These are phyloP conservation scores for Drosophila trapezifrons DNA, from an alignment of 1,140 invertebrate genomes.

Conservation along the genomic window DNA sequence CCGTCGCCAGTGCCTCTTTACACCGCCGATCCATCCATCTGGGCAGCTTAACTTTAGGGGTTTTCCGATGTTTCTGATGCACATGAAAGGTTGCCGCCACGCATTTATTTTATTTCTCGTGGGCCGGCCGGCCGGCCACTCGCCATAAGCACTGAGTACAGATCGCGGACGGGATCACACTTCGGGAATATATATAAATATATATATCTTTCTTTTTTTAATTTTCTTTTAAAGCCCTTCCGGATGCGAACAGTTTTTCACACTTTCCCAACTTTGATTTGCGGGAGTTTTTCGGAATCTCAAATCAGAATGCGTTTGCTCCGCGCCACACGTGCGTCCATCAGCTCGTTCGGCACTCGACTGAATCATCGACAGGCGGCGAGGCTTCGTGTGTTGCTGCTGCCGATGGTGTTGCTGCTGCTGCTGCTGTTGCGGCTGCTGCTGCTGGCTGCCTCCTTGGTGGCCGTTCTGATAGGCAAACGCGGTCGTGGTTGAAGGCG, in stretches of 20 bases:
- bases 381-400: conserved; percentile 33
- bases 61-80: conserved; percentile 26
- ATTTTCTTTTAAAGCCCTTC: conserved; percentile 4
- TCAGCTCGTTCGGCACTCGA: conserved; percentile 78
- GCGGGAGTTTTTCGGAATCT: conserved; percentile 26
- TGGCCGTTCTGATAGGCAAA: conserved; percentile 48
- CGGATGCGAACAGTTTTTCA: conserved; percentile 43
- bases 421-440: conserved; percentile 24
- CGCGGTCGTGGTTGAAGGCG: conserved; percentile 42
- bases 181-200: not conserved
- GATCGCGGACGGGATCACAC: conserved; percentile 35
- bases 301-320: conserved; percentile 29
- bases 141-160: conserved; percentile 38
- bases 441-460: conserved; percentile 28
- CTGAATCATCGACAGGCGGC: conserved; percentile 55
- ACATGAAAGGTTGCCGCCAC: conserved; percentile 71
- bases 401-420: conserved; percentile 32
- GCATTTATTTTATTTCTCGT: conserved; percentile 46
- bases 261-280: conserved; percentile 35
- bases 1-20: conserved; percentile 48
- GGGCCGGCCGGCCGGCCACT: conserved; percentile 77
- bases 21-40: conserved; percentile 78
- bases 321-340: conserved; percentile 69
- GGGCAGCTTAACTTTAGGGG: conserved; percentile 61
- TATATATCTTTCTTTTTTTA: not conserved